Conservation (phyloP, 64 coral and sea anemone genomes). For the Astreopora myriophthalma region DNA sequence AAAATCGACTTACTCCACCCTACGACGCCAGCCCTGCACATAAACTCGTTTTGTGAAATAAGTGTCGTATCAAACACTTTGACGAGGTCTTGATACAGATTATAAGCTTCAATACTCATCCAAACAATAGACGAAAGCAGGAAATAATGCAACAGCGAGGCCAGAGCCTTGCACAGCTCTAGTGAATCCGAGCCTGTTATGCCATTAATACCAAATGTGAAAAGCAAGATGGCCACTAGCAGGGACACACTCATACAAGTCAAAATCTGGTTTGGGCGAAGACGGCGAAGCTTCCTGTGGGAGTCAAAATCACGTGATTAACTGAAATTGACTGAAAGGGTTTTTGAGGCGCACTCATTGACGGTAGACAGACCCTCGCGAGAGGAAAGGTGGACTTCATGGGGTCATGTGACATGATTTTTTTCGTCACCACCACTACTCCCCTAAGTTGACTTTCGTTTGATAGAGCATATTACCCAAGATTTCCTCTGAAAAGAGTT, state of each 20-base stretch:
- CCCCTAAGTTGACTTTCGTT: too few relatives aligned
- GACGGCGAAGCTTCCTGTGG: constrained; percentile 77
- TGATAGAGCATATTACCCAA: too few relatives aligned
- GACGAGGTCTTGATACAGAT: constrained; percentile 89
- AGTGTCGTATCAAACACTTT: constrained; percentile 89
- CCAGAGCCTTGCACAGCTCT: constrained; percentile 66
- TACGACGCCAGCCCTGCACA: constrained; percentile 67
- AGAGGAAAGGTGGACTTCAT: too few relatives aligned
- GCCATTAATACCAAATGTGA: constrained; percentile 76
- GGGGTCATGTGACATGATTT: too few relatives aligned
- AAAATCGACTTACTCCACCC: constrained; percentile 65
- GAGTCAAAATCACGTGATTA: neutral
- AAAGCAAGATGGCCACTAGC: constrained; percentile 63
- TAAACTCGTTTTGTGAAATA: constrained; percentile 80
- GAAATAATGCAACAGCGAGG: constrained; percentile 76
- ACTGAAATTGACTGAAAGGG: neutral
- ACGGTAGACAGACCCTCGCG: too few relatives aligned
- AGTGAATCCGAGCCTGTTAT: neutral
- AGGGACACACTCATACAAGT: constrained; percentile 71
- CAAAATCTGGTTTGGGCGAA: constrained; percentile 85
- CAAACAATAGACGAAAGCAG: constrained; percentile 80
- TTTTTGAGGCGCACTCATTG: too few relatives aligned
- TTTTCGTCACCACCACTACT: too few relatives aligned
- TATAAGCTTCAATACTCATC: constrained; percentile 88
- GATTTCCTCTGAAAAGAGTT: too few relatives aligned